Conservation (phyloP, 1,140 invertebrate species). For the Euborellia annulipes region DNA sequence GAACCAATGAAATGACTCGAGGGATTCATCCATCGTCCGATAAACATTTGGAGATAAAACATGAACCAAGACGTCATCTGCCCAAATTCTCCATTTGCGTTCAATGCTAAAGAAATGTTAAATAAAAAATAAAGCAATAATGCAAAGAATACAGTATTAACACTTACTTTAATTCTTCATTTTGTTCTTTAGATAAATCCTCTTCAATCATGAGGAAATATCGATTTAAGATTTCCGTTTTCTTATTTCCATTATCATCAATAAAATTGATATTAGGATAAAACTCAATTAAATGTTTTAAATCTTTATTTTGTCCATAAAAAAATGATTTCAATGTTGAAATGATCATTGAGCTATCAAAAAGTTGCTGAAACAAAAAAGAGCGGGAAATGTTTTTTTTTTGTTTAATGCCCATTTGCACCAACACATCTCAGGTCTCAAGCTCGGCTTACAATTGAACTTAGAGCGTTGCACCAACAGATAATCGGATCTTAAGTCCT, state of each 20-base stretch:
- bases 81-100: conserved; percentile 89
- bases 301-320: conserved; percentile 37
- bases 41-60: conserved; percentile 95
- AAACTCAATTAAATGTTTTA: conserved; percentile 59
- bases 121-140: conserved; percentile 5
- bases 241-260: conserved; percentile 49
- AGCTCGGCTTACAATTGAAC: no score
- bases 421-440: no score
- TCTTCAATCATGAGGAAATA: conserved; percentile 86
- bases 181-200: conserved; percentile 31
- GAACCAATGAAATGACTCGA: conserved; percentile 85
- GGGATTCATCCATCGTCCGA: conserved; percentile 62
- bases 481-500: no score
- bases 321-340: conserved; percentile 71
- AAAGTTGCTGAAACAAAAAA: conserved; percentile 68
- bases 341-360: conserved; percentile 89
- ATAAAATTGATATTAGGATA: conserved; percentile 60
- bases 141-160: no score
- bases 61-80: conserved; percentile 79
- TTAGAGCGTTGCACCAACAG: no score
- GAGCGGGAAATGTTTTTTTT: no score
- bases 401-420: no score
- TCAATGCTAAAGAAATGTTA: conserved; percentile 52
- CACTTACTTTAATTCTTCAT: conserved; percentile 26
- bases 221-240: conserved; percentile 76